phyloP scores from a whole-genome alignment of 2,797 vertebrate species.

The Crenichthys baileyi region DNA sequence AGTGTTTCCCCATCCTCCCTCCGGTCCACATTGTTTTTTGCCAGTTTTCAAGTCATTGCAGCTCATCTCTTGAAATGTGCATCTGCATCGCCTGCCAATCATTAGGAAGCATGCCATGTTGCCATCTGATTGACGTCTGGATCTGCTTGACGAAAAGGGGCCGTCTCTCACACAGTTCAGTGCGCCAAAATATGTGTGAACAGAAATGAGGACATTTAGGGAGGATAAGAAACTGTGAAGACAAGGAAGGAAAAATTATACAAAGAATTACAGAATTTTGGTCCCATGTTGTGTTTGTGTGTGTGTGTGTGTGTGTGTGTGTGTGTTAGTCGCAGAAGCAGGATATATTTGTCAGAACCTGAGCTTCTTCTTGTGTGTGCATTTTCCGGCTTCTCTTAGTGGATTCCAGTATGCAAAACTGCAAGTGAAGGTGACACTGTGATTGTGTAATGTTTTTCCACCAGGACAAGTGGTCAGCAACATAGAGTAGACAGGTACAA shows the following conservation, averaged over 20 bases:
- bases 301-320: neutral
- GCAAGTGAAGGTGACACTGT: constrained; percentile 42
- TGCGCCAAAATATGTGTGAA: constrained; percentile 77
- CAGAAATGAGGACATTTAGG: constrained; percentile 71
- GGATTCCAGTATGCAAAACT: constrained; percentile 49
- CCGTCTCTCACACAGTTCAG: constrained; percentile 64
- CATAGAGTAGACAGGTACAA: constrained; percentile 46
- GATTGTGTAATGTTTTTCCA: constrained; percentile 58
- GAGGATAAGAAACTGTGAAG: constrained; percentile 64
- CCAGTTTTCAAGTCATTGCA: constrained; percentile 55
- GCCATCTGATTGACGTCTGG: constrained; percentile 73
- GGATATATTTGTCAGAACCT: constrained; percentile 45
- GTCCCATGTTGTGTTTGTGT: constrained; percentile 31
- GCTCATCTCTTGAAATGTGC: constrained; percentile 72
- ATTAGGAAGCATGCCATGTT: constrained; percentile 57
- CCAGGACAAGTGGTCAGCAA: constrained; percentile 30
- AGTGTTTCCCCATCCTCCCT: constrained; percentile 17
- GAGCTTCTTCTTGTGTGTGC: constrained; percentile 44
- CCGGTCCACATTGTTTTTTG: constrained; percentile 70
- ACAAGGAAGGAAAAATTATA: constrained; percentile 27
- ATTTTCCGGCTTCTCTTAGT: constrained; percentile 47
- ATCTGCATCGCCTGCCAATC: constrained; percentile 80
- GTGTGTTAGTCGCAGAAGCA: neutral
- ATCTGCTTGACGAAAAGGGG: constrained; percentile 67
- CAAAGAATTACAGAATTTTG: constrained; percentile 34